Conservation (phyloP, 2,888 invertebrate species). For the Andrena minutula region DNA sequence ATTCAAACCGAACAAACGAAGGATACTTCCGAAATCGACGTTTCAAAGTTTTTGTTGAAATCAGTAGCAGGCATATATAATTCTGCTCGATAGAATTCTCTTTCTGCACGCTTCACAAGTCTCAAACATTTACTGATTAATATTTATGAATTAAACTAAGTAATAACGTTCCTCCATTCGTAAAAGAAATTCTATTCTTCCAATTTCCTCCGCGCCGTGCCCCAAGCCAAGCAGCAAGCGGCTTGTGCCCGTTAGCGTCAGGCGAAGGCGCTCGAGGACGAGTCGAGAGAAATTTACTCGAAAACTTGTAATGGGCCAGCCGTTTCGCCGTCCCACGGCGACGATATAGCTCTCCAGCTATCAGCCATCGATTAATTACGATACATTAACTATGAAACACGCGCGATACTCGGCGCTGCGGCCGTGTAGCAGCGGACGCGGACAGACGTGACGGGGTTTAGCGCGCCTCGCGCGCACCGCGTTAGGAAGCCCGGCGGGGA, state of each 20-base stretch:
- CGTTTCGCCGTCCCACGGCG: conserved; percentile 38
- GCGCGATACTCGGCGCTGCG: conserved; percentile 57
- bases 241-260: neutral
- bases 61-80: neutral
- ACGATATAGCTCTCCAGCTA: conserved; percentile 24
- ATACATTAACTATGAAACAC: conserved; percentile 67
- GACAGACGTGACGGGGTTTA: conserved; percentile 34
- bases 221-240: neutral
- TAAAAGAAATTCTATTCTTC: neutral
- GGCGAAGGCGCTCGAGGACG: conserved; percentile 3
- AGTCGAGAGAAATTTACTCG: conserved; percentile 23
- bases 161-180: neutral
- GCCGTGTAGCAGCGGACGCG: conserved; percentile 17
- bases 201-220: neutral
- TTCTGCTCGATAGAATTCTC: neutral
- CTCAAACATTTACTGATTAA: no score
- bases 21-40: neutral
- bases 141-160: no score
- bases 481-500: conserved; percentile 41
- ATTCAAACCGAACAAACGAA: neutral
- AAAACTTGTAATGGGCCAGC: conserved; percentile 30
- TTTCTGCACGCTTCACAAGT: no score
- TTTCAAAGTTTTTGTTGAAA: neutral
- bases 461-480: conserved; percentile 10
- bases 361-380: conserved; percentile 66